Base-by-base conservation (phyloP, 2,888 invertebrate genomes). In the Antitype chi region DNA sequence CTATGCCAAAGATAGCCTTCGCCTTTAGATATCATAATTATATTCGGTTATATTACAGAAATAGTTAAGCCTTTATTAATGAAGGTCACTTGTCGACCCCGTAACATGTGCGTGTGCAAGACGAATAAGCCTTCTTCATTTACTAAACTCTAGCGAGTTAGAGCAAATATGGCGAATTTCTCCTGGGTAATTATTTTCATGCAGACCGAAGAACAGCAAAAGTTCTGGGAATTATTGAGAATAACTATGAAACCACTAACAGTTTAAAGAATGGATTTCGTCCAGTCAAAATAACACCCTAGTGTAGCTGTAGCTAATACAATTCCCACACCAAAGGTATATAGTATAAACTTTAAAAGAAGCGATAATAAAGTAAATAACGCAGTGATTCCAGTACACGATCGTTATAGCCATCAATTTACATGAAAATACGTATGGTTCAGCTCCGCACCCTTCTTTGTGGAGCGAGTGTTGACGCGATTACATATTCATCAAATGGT, bases 401-500 rank as follows among this genome's bases (percentile, higher is more conserved):
- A 67, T 62, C 62, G 75, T 55, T 53, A 75, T 38, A 70, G 32
- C 68, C 83, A 89, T 86, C 78, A 86, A 91, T 91, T 90, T 91
- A 88, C 87, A 89, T 90, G 87, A 90, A 89, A 90, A 90, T 88
- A 82, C 77, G 85, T 89, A 59, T 70, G 66, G 87, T 83, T 87
- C 78, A 72, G 73, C 83, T 71, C 82, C 80, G 85, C 89, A 81
- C 88, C 89, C 86, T 82, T 81, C 82, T 87, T 88, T 89, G 89
- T 87, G 82, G 77, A 81, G 84, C 86, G 87, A 88, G 82, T 87
- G 89, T 90, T 88, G 90, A 90, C 87, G 81, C 84, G 87, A 89
- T 93, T 92, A 90, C 90, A 93, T 93, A 94, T 93, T 93, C 92
- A 94, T 91, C 87, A 89, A 87, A 80, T 82, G 80, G 79, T 85